These are phyloP conservation scores for silkworm (Bombyx mori) DNA, from an alignment of 1,140 invertebrate genomes.

Conservation along the genomic window DNA sequence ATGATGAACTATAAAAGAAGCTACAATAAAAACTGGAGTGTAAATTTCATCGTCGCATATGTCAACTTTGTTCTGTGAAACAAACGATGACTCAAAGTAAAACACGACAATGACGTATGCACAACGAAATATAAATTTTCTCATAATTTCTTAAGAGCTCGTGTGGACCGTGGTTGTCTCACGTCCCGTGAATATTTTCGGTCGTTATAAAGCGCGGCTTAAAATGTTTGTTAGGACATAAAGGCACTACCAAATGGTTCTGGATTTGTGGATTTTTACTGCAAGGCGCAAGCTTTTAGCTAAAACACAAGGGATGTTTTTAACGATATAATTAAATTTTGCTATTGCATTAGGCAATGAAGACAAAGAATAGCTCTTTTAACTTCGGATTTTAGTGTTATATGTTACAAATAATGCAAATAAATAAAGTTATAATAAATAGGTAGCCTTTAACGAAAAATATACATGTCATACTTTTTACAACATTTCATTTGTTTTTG, in stretches of 20 bases:
- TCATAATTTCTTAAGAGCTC: conserved; percentile 20
- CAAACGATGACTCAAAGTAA: too few species aligned
- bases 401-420: too few species aligned
- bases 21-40: too few species aligned
- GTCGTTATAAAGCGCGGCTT: conserved; percentile 35
- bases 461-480: too few species aligned
- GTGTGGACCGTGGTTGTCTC: conserved; percentile 23
- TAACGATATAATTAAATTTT: background rate
- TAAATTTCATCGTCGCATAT: too few species aligned
- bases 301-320: background rate
- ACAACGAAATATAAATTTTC: conserved; percentile 10
- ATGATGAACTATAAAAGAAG: too few species aligned
- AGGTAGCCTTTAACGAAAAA: too few species aligned
- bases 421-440: too few species aligned
- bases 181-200: conserved; percentile 28
- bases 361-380: background rate
- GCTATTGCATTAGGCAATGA: background rate
- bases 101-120: too few species aligned
- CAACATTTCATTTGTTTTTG: background rate
- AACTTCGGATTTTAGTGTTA: too few species aligned
- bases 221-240: conserved; percentile 53
- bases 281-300: conserved; percentile 9
- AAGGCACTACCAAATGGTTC: conserved; percentile 45
- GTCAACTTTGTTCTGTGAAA: too few species aligned
- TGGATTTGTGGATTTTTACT: conserved; percentile 19